Percentiles rank a stretch among this genome's conserved stretches.
Conservation (phyloP, 2,797 vertebrate genomes). For the Luscinia luscinia region DNA sequence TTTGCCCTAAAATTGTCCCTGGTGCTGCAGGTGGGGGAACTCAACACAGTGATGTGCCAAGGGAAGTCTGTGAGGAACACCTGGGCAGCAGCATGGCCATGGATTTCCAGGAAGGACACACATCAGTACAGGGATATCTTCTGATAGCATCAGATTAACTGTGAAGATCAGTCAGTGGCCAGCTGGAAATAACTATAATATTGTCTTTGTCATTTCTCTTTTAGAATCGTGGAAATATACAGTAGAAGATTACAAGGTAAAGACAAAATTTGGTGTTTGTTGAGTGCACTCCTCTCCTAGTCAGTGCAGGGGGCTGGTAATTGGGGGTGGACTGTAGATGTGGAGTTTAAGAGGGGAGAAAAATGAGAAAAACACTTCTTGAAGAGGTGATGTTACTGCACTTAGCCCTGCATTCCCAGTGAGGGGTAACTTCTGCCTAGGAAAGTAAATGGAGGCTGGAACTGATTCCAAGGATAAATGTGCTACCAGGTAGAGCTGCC, state of each 20-base stretch:
- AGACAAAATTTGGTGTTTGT: neutral
- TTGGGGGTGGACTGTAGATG: neutral
- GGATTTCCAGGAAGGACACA: neutral
- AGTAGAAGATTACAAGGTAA: slow-evolving; percentile 96
- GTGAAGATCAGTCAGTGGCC: neutral
- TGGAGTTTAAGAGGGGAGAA: neutral
- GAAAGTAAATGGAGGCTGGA: neutral
- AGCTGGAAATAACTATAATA: neutral
- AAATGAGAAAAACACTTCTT: rapidly evolving
- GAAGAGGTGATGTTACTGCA: neutral
- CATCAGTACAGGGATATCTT: neutral
- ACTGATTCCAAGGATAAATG: neutral
- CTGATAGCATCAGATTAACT: too few relatives aligned
- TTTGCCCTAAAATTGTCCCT: neutral
- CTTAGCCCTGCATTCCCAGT: neutral
- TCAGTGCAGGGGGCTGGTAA: neutral
- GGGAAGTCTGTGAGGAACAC: neutral
- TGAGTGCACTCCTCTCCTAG: neutral
- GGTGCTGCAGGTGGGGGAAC: neutral
- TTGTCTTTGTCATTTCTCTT: neutral
- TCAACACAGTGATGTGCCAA: neutral
- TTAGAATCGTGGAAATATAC: slow-evolving; percentile 98
- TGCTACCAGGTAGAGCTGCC: neutral
- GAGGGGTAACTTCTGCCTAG: neutral
- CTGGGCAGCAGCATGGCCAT: neutral